A percentile compares a stretch with the other conserved stretches of the same genome.
Conservation (phyloP, 1,140 invertebrate genomes). For the Euwallacea similis region DNA sequence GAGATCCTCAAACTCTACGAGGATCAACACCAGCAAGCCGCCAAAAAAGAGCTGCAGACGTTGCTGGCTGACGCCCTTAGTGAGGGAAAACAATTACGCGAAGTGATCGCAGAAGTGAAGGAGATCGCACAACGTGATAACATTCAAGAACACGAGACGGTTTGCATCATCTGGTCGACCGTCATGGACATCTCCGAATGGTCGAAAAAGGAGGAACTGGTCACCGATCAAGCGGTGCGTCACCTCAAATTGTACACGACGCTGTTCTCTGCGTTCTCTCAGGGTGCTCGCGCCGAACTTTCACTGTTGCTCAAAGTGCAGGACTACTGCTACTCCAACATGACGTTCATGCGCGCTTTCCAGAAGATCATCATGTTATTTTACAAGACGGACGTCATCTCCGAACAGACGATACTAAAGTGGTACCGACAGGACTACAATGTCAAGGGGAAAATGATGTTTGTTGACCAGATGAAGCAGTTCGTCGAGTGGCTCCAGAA, state of each 20-base stretch:
- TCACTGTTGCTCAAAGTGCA: conserved; percentile 88
- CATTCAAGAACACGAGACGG: conserved; percentile 88
- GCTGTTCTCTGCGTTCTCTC: conserved; percentile 83
- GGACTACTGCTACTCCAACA: conserved; percentile 97
- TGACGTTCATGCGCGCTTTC: conserved; percentile 98
- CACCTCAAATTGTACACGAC: conserved; percentile 84
- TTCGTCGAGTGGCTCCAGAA: conserved; percentile 96
- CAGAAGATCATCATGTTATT: conserved; percentile 95
- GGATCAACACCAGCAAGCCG: conserved; percentile 84
- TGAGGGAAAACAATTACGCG: conserved; percentile 78
- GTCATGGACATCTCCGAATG: conserved; percentile 94
- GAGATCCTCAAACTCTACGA: conserved; percentile 90
- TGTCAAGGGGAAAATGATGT: conserved; percentile 93
- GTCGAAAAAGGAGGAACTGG: conserved; percentile 97
- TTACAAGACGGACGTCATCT: conserved; percentile 92
- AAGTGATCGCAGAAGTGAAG: conserved; percentile 80
- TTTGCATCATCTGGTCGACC: conserved; percentile 85
- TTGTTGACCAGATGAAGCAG: conserved; percentile 96
- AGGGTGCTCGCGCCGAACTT: conserved; percentile 81
- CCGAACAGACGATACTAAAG: conserved; percentile 88
- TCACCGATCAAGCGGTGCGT: conserved; percentile 92
- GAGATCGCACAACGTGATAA: conserved; percentile 80
- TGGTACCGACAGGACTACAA: conserved; percentile 94
- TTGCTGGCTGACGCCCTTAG: conserved; percentile 77
- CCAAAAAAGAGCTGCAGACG: conserved; percentile 78